Conservation (phyloP, 2,797 vertebrate genomes). For the Pseudochromis fuscus region DNA sequence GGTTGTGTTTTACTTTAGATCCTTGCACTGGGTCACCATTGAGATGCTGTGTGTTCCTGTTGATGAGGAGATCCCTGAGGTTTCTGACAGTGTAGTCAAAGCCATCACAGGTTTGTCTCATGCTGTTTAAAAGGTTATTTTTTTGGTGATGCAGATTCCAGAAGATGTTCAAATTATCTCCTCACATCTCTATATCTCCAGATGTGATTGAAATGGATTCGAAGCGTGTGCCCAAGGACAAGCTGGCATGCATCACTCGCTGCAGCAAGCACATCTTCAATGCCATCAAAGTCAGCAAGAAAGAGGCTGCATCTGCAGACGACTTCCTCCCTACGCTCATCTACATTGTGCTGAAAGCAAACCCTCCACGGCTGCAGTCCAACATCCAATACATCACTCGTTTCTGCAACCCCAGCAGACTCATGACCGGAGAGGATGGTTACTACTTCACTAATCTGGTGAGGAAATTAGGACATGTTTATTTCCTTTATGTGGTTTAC, state of each 20-base stretch:
- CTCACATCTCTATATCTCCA: constrained; percentile 60
- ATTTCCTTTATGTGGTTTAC: neutral
- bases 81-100: constrained; percentile 96
- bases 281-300: constrained; percentile 94
- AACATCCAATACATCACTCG: constrained; percentile 99
- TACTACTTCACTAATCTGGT: constrained; percentile 99
- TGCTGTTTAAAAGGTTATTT: neutral
- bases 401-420: constrained; percentile 95
- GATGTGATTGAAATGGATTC: constrained; percentile 99
- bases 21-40: constrained; percentile 98
- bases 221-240: constrained; percentile 93
- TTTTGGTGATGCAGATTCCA: neutral
- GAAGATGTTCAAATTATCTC: neutral
- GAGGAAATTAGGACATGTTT: constrained; percentile 14
- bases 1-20: constrained; percentile 79
- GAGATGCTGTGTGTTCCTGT: constrained; percentile 98
- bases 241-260: constrained; percentile 93
- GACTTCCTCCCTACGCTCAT: constrained; percentile 98
- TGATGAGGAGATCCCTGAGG: constrained; percentile 95
- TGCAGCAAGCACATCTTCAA: constrained; percentile 99
- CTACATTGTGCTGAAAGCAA: constrained; percentile 97
- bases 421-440: constrained; percentile 98
- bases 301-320: constrained; percentile 95
- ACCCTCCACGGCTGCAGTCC: constrained; percentile 96
- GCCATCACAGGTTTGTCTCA: constrained; percentile 93